Evolutionary conservation across 2,797 vertebrate genomes (phyloP).

Genomic region (Bovichtus variegatus): DNA sequence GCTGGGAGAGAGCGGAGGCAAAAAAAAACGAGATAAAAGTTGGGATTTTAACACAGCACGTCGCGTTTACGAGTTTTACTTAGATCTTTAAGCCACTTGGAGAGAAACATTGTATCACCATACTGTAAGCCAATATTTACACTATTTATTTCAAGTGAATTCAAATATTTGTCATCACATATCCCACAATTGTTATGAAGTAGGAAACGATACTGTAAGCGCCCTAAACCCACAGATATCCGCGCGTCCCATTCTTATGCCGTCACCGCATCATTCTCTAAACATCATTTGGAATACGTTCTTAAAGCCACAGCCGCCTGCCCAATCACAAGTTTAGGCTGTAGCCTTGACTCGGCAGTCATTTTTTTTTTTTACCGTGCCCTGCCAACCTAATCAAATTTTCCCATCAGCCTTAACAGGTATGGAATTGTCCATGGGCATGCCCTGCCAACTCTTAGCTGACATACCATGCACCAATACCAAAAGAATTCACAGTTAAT

Average conservation of each 20-base stretch:
- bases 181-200: not conserved
- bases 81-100: not conserved
- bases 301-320: not conserved
- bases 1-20: not conserved
- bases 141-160: not conserved
- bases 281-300: slow-evolving; percentile 17
- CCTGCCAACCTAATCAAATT: slow-evolving; percentile 18
- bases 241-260: not conserved
- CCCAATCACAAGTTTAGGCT: slow-evolving; percentile 2
- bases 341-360: slow-evolving; percentile 3
- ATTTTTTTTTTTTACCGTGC: not conserved
- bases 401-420: slow-evolving; percentile 19
- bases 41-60: slow-evolving; percentile 1
- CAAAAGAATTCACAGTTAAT: slow-evolving; percentile 1
- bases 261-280: not conserved
- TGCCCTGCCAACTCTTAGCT: slow-evolving; percentile 11
- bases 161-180: not conserved
- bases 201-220: not conserved
- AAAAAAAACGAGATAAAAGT: not conserved
- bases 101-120: not conserved
- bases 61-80: not conserved
- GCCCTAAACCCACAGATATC: not conserved
- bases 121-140: not conserved
- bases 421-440: slow-evolving; percentile 1
- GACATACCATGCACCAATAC: not conserved